phyloP scores from a whole-genome alignment of 37 sponge, comb jelly and placozoan species.

The Geodia barretti region DNA sequence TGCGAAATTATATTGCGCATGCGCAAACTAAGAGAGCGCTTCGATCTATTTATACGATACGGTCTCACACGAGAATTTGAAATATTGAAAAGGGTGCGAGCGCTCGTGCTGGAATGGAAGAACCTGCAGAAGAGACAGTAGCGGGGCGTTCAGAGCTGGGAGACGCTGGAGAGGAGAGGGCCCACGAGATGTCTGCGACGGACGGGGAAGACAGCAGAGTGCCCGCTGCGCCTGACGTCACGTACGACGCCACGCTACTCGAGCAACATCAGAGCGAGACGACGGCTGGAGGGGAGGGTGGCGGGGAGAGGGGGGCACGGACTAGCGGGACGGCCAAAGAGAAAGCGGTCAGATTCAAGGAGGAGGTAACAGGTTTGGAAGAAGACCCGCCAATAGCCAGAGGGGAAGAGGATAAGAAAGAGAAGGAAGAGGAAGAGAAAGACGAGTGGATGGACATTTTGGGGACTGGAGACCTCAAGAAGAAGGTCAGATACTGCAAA shows the following conservation, averaged over 20 bases:
- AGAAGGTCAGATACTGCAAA: conserved; percentile 37
- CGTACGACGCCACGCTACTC: neutral
- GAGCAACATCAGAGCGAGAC: neutral
- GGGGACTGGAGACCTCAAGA: conserved; percentile 67
- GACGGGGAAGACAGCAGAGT: neutral
- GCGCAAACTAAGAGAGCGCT: neutral
- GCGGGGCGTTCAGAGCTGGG: neutral
- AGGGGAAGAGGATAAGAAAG: neutral
- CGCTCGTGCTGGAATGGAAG: neutral
- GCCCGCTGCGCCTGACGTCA: neutral
- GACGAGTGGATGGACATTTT: conserved; percentile 68
- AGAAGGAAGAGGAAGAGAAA: neutral
- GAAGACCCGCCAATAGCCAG: neutral
- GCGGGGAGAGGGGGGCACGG: neutral
- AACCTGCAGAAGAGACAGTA: neutral
- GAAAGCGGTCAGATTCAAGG: neutral
- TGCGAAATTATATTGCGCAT: neutral
- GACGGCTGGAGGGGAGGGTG: neutral
- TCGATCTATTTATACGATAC: neutral
- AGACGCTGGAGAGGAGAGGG: neutral
- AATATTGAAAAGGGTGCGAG: neutral
- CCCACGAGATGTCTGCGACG: neutral
- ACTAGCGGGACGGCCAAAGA: neutral
- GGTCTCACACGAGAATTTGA: neutral
- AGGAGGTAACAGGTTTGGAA: neutral